Evolutionary conservation across 2,888 invertebrate genomes (phyloP).

Genomic region (Neoscelio sp.): DNA sequence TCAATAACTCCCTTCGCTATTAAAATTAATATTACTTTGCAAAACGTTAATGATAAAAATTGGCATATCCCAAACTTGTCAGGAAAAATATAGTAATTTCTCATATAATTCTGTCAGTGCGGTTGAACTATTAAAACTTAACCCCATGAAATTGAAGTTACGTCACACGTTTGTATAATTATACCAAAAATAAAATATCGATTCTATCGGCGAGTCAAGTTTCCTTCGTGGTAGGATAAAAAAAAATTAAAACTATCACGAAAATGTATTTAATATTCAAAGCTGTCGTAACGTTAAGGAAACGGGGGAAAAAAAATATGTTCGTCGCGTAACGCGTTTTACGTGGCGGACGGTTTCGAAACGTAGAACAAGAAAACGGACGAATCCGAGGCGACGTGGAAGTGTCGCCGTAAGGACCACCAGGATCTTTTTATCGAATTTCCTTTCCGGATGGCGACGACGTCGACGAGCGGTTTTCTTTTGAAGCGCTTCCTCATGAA

Average conservation of each 20-base stretch:
- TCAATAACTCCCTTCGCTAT: not conserved
- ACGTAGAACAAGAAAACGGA: conserved; percentile 49
- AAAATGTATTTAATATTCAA: conserved; percentile 54
- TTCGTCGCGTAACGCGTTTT: conserved; percentile 52
- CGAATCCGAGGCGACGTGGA: conserved; percentile 58
- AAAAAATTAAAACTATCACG: conserved; percentile 40
- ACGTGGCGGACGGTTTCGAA: conserved; percentile 41
- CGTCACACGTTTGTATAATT: conserved; percentile 8
- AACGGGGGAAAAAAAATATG: conserved; percentile 53
- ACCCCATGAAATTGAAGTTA: conserved; percentile 24
- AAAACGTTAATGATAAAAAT: too few species aligned
- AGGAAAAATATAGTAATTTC: too few species aligned
- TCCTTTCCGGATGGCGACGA: conserved; percentile 69
- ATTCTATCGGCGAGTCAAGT: conserved; percentile 10
- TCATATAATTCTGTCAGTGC: too few species aligned
- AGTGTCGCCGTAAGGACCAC: conserved; percentile 67
- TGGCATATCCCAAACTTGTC: too few species aligned
- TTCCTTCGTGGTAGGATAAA: conserved; percentile 13
- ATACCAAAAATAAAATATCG: conserved; percentile 31
- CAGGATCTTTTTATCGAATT: conserved; percentile 74
- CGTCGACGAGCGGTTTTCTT: conserved; percentile 72
- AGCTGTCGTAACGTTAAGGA: conserved; percentile 28
- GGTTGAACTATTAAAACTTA: too few species aligned
- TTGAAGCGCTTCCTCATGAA: conserved; percentile 76
- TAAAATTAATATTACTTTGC: not conserved